Evolutionary conservation across 2,113 vertebrate species (phyloP), one percentile per base, ranked within the genome.

Genomic region (Sisor rabdophorus): DNA sequence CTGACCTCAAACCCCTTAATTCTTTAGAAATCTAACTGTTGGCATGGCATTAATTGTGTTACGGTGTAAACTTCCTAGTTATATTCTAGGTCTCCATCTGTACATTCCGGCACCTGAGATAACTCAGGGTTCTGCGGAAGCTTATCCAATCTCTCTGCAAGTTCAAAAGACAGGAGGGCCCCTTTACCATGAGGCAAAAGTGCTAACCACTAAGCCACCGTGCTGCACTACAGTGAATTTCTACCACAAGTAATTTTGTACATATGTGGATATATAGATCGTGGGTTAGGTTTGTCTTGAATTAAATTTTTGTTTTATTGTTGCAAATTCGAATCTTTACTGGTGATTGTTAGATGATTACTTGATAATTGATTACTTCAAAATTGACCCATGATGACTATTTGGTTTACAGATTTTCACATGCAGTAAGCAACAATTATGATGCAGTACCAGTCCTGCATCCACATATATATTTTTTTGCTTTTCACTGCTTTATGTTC

Each of bases 401-500:
- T 17, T 3, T 28, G 28, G 3, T 50, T 3, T 15, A 52, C 16
- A 7, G 12, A 65, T 65, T 44, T 65, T 7, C 13, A 26, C 16
- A 67, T 67, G 44, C 13, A 67, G 22, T 48, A 67, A 40, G 13
- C n/a, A 67, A 10, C 15, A 48, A 67, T 48, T 67, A 48, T 67
- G 8, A 48, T 24, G 24, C n/a, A 15, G 36, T 24, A 24, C 64
- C 22, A 68, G 16, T 28, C 28, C 47, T 52, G 10, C 47, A 52
- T 48, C 65, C 10, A 4, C 10, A 5, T 50, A 50, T 50, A 15
- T 13, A n/a, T 64, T 64, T 22, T n/a, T 22, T 30, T 32, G 59
- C 30, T 63, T 63, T 63, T 36, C 32, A 64, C 52, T 59, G n/a
- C 73, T 70, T 19, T 44, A 47, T 79, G 30, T 67, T 53, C 26